A percentile compares a stretch with the other conserved stretches of the same genome.
phyloP scores from a whole-genome alignment of 2,113 vertebrate species.

The Ancistrus triradiatus region DNA sequence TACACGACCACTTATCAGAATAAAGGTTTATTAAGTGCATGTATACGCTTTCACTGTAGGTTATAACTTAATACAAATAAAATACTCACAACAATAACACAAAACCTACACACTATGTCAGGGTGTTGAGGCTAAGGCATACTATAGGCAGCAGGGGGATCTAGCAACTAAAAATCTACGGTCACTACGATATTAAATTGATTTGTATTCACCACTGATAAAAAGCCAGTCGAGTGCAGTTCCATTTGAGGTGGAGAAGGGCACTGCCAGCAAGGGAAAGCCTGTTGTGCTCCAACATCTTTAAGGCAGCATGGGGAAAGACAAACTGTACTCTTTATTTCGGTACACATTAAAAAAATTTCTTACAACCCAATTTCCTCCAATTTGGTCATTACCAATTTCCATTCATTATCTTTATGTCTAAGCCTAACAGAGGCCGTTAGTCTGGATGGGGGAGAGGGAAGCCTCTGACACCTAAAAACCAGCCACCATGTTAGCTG shows the following conservation, averaged over 20 bases:
- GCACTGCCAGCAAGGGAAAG: slow-evolving; percentile 53
- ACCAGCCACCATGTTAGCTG: too few species aligned
- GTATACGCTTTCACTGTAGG: too few species aligned
- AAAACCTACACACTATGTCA: slow-evolving; percentile 18
- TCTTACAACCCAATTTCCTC: too few species aligned
- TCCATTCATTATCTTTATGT: too few species aligned
- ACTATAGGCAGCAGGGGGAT: slow-evolving; percentile 1
- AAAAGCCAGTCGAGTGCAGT: slow-evolving; percentile 60
- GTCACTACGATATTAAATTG: slow-evolving; percentile 35
- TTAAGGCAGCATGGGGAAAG: slow-evolving; percentile 54
- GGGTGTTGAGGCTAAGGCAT: slow-evolving; percentile 3
- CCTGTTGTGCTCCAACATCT: slow-evolving; percentile 56
- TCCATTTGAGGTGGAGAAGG: slow-evolving; percentile 54
- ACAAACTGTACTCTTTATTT: slow-evolving; percentile 52
- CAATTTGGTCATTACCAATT: too few species aligned
- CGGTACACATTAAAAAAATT: too few species aligned
- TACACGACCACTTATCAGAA: too few species aligned
- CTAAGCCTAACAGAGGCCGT: too few species aligned
- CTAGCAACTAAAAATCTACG: slow-evolving; percentile 36
- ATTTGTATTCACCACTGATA: slow-evolving; percentile 66
- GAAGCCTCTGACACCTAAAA: too few species aligned
- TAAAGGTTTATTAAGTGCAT: too few species aligned
- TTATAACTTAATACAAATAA: too few species aligned
- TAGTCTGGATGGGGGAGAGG: too few species aligned
- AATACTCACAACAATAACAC: slow-evolving; percentile 30